Percentiles rank a stretch among this genome's conserved stretches.
phyloP scores from a whole-genome alignment of 2,888 invertebrate genomes.

The Macrophya annulata region DNA sequence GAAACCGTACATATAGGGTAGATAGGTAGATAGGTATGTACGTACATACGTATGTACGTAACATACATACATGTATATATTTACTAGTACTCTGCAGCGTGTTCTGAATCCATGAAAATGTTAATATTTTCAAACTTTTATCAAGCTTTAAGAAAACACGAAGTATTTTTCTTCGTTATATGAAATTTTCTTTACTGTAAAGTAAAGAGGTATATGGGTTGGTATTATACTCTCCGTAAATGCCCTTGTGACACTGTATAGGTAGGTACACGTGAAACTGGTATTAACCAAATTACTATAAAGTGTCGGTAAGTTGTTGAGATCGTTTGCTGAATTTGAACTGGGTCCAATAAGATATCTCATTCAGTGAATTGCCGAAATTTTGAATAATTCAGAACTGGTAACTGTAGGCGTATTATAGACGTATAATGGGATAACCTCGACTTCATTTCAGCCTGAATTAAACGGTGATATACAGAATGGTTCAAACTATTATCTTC shows the following conservation, averaged over 20 bases:
- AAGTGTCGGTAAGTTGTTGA: slow-evolving; percentile 13
- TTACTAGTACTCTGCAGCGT: neutral
- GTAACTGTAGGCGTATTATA: neutral
- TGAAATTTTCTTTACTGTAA: neutral
- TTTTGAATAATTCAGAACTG: slow-evolving; percentile 35
- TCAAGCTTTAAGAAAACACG: slow-evolving; percentile 16
- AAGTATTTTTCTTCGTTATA: slow-evolving; percentile 23
- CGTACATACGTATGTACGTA: neutral
- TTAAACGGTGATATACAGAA: neutral
- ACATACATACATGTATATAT: neutral
- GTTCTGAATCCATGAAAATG: slow-evolving; percentile 15
- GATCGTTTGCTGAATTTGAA: slow-evolving; percentile 5
- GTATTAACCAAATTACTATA: neutral
- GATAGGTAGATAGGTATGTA: neutral
- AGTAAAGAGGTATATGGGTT: no score
- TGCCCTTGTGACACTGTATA: neutral
- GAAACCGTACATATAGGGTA: slow-evolving; percentile 17
- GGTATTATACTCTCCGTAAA: neutral
- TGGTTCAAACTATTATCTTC: neutral
- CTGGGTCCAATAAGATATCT: slow-evolving; percentile 24
- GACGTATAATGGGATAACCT: neutral
- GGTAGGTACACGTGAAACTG: neutral
- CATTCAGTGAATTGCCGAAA: slow-evolving; percentile 3
- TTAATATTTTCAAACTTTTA: slow-evolving; percentile 29
- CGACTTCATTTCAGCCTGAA: neutral